A percentile compares a stretch with the other conserved stretches of the same genome.
These are phyloP conservation scores for Mobula hypostoma DNA, from an alignment of 2,113 vertebrate genomes.

Conservation along the genomic window DNA sequence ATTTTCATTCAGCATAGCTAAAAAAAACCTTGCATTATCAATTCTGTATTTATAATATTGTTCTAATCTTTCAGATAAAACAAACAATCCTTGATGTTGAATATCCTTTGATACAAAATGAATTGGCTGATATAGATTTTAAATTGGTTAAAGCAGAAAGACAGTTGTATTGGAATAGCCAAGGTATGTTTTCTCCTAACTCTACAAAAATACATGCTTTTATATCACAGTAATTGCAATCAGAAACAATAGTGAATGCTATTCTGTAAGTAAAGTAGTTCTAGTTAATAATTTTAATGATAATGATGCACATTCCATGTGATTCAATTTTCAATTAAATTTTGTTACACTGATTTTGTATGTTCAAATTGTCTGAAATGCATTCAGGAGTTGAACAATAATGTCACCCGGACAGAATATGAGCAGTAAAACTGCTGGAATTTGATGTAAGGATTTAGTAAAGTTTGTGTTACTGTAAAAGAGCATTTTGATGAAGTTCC, in stretches of 20 bases:
- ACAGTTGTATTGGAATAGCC: conserved; percentile 54
- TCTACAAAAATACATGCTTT: background rate
- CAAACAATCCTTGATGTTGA: conserved; percentile 49
- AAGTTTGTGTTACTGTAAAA: background rate
- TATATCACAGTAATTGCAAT: background rate
- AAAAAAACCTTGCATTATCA: background rate
- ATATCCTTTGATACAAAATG: conserved; percentile 49
- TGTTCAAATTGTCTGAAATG: background rate
- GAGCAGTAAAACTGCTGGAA: background rate
- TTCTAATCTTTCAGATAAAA: conserved; percentile 50
- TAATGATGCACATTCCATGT: background rate
- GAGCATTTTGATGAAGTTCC: background rate
- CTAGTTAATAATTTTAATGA: background rate
- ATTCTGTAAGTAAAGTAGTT: background rate
- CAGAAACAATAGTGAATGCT: background rate
- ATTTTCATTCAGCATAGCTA: background rate
- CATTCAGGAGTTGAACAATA: background rate
- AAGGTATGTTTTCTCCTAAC: conserved; percentile 49
- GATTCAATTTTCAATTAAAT: background rate
- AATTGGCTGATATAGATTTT: conserved; percentile 49
- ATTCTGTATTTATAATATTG: background rate
- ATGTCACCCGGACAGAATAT: background rate
- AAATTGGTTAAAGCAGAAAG: conserved; percentile 46
- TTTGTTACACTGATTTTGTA: background rate
- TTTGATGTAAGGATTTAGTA: background rate